Evolutionary conservation across 2,888 invertebrate genomes (phyloP).

Genomic region (Melangyna quadrimaculata): DNA sequence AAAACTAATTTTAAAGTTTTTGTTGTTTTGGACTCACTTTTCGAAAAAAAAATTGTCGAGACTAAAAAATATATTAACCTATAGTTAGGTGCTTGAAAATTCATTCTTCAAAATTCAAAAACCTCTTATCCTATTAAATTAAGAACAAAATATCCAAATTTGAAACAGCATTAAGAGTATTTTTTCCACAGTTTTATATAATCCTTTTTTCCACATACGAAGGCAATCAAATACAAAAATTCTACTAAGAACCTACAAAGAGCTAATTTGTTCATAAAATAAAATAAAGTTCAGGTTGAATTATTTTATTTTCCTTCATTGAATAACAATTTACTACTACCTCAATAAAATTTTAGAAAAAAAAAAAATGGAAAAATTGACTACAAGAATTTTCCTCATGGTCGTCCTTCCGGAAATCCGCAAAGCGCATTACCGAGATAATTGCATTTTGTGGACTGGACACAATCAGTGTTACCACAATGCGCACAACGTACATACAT

Average conservation of each 20-base stretch:
- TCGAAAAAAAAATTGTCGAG: too few relatives aligned
- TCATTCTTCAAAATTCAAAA: too few relatives aligned
- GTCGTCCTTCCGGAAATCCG: slow-evolving; percentile 35
- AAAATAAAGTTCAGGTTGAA: background rate
- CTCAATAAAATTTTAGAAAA: background rate
- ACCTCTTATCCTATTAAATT: too few relatives aligned
- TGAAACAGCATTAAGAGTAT: too few relatives aligned
- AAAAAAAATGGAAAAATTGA: background rate
- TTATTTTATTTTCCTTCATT: background rate
- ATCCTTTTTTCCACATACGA: background rate
- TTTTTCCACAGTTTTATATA: background rate
- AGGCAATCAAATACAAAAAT: background rate
- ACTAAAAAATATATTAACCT: too few relatives aligned
- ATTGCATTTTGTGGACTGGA: slow-evolving; percentile 51
- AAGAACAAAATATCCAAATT: too few relatives aligned
- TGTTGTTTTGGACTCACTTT: too few relatives aligned
- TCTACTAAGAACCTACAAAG: background rate
- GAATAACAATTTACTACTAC: background rate
- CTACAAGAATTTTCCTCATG: background rate
- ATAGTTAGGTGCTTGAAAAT: too few relatives aligned
- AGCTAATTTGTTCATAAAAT: background rate
- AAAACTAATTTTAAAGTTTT: too few relatives aligned
- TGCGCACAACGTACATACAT: slow-evolving; percentile 5
- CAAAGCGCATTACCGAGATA: slow-evolving; percentile 52
- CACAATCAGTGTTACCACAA: slow-evolving; percentile 25